phyloP scores from a whole-genome alignment of 2,888 invertebrate species.

The Myopa testacea region DNA sequence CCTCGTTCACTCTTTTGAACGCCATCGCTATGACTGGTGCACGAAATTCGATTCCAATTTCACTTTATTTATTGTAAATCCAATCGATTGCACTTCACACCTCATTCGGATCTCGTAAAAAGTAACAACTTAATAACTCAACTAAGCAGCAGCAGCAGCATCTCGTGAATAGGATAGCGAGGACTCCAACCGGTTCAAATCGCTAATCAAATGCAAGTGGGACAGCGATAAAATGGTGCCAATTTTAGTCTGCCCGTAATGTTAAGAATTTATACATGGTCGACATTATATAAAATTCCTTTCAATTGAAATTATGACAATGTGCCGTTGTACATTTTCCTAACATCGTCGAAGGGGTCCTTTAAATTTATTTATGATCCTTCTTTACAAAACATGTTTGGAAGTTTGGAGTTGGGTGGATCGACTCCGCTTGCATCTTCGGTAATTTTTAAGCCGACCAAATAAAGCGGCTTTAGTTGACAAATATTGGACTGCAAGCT shows the following conservation, averaged over 20 bases:
- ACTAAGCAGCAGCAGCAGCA: slow-evolving; percentile 53
- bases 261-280: slow-evolving; percentile 47
- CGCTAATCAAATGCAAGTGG: neutral
- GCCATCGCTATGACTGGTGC: neutral
- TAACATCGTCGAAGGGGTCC: too few relatives aligned
- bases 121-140: slow-evolving; percentile 65
- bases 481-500: slow-evolving; percentile 17
- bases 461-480: slow-evolving; percentile 29
- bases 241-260: slow-evolving; percentile 46
- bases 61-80: slow-evolving; percentile 51
- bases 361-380: neutral
- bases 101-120: slow-evolving; percentile 66
- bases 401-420: neutral
- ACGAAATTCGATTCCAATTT: slow-evolving; percentile 28
- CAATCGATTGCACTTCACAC: slow-evolving; percentile 64
- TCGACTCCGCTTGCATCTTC: neutral
- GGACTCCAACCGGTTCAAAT: neutral
- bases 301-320: slow-evolving; percentile 59
- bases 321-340: slow-evolving; percentile 48
- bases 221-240: neutral
- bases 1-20: neutral
- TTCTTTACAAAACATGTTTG: slow-evolving; percentile 1
- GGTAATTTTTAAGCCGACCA: neutral
- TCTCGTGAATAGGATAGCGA: neutral
- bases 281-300: slow-evolving; percentile 9